These are phyloP conservation scores for Peromyscus attwateri DNA, from an alignment of 2,797 vertebrate genomes.

Conservation along the genomic window DNA sequence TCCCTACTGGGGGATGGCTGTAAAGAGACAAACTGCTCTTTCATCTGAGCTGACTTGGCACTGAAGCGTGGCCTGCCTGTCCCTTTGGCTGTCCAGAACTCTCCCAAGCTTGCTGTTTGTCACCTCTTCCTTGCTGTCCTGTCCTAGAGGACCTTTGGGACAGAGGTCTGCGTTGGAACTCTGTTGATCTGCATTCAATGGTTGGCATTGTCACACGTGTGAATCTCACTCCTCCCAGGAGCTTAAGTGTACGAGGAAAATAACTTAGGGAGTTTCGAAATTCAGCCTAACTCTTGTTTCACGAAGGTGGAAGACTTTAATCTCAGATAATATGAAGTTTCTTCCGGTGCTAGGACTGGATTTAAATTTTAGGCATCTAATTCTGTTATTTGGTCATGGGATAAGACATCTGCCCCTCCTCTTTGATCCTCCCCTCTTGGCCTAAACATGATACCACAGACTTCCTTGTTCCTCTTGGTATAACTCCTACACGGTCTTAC, in stretches of 20 bases:
- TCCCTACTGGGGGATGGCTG: slow-evolving; percentile 52
- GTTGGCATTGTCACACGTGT: background rate
- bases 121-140: background rate
- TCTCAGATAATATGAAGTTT: background rate
- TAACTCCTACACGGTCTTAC: background rate
- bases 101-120: background rate
- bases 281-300: background rate
- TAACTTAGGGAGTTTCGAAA: slow-evolving; percentile 29
- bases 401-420: background rate
- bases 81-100: slow-evolving; percentile 46
- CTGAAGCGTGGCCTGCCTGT: background rate
- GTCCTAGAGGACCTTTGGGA: background rate
- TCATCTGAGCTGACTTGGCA: slow-evolving; percentile 55
- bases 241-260: background rate
- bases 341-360: background rate
- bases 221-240: background rate
- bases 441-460: background rate
- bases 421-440: background rate
- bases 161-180: background rate
- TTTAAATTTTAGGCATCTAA: slow-evolving; percentile 30
- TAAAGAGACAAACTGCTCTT: slow-evolving; percentile 72
- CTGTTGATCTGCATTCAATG: background rate
- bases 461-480: slow-evolving; percentile 11
- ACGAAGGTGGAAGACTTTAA: background rate
- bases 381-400: background rate